These are phyloP conservation scores for Diplolepis rosae DNA, from an alignment of 2,888 invertebrate genomes.

Conservation along the genomic window DNA sequence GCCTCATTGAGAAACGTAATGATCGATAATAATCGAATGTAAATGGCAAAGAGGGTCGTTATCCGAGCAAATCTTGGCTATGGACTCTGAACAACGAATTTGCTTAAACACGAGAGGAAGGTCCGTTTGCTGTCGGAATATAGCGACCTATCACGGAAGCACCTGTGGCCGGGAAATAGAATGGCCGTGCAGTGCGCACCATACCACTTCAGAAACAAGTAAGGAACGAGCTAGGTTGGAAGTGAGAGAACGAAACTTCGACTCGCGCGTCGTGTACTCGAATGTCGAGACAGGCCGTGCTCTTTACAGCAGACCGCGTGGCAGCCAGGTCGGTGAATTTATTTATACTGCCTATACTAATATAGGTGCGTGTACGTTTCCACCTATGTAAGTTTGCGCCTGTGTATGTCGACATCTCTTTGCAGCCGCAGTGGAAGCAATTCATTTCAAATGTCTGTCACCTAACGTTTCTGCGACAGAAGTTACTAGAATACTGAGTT, in stretches of 20 bases:
- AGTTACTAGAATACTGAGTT: neutral
- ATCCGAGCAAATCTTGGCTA: conserved; percentile 19
- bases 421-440: conserved; percentile 4
- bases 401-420: conserved; percentile 13
- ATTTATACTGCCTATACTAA: conserved; percentile 61
- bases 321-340: conserved; percentile 67
- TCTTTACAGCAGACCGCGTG: conserved; percentile 71
- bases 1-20: conserved; percentile 4
- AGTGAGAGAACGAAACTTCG: conserved; percentile 29
- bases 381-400: neutral
- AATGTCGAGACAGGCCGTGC: conserved; percentile 44
- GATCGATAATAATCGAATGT: conserved; percentile 29
- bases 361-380: conserved; percentile 22
- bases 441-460: conserved; percentile 9
- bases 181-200: conserved; percentile 18
- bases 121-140: conserved; percentile 25
- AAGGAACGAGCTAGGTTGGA: neutral
- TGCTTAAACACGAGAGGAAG: conserved; percentile 37
- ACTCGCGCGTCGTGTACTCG: conserved; percentile 19
- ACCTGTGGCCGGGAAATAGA: conserved; percentile 55
- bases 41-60: conserved; percentile 22
- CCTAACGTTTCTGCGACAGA: neutral
- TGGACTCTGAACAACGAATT: conserved; percentile 31
- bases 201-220: neutral
- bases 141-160: conserved; percentile 59